Evolutionary conservation across 2,888 invertebrate genomes (phyloP), one percentile per base, ranked within the genome.

Genomic region (Lysandra bellargus): DNA sequence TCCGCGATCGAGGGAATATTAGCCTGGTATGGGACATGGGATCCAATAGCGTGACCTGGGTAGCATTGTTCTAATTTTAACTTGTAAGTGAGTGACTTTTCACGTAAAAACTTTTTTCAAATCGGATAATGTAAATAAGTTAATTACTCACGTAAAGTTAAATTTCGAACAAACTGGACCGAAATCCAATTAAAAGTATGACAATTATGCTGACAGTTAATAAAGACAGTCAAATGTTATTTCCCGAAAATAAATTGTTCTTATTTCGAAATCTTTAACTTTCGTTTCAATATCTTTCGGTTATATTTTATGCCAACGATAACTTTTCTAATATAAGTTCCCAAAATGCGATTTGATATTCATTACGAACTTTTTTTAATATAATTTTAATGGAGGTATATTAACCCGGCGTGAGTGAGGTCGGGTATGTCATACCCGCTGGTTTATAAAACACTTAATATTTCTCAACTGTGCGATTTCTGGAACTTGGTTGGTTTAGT

Each of bases 241-340:
- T 73, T 9, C 17, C n/a, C 44, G 0, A 73, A 73, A 44, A 44
- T 73, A 73, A 73, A 73, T 73, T 73, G 44, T 73, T 73, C 73
- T 44, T 69, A 33, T 69, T 64, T 73, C 40, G 17, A 40, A 73
- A 6, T 44, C 74, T 44, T 44, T 14, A 44, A 74, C 44, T 74
- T 69, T 74, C 40, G 7, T 74, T 74, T 74, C 74, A 44, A 74
- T 74, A 73, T 44, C 7, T 74, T 74, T 23, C 23, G 40, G n/a
- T 74, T 44, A 74, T 74, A 23, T 23, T 23, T 74, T 74, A 74
- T 44, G n/a, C 44, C 23, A 74, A 69, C 44, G 44, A 9, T 74
- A 44, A 44, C 74, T 74, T 74, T 74, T 74, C 7, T 74, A 44
- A 74, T 74, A 74, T 23, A 44, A 74, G 74, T 74, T 74, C 0